A percentile compares a stretch with the other conserved stretches of the same genome.
phyloP scores from a whole-genome alignment of 2,888 invertebrate species.

The Amphipoea oculea region DNA sequence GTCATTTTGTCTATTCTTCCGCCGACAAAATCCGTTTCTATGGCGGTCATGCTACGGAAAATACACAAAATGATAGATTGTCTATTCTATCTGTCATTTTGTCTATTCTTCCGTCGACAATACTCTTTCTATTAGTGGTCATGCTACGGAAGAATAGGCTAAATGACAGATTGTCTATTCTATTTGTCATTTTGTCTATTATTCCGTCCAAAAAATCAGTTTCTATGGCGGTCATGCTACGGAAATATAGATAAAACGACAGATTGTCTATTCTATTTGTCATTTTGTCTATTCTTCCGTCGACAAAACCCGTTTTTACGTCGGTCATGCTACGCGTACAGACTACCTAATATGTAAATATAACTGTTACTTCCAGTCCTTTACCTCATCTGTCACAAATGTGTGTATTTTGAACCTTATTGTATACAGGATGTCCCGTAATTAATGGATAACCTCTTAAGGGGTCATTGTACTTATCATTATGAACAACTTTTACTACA shows the following conservation, averaged over 20 bases:
- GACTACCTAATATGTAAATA: conserved; percentile 19
- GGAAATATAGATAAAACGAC: background rate
- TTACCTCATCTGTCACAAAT: conserved; percentile 54
- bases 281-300: no score
- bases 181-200: no score
- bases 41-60: background rate
- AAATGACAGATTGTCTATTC: no score
- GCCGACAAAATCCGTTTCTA: no score
- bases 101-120: background rate
- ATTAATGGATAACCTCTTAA: no score
- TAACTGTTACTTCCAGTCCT: conserved; percentile 42
- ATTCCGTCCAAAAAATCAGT: no score
- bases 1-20: no score
- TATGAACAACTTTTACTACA: no score
- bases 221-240: no score
- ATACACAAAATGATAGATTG: background rate
- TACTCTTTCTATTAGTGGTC: background rate
- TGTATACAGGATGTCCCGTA: conserved; percentile 3
- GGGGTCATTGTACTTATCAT: no score
- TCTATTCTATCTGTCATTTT: background rate
- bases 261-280: background rate
- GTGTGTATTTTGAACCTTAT: conserved; percentile 28
- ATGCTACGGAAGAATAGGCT: no score
- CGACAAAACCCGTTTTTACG: no score
- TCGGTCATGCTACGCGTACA: background rate